These are phyloP conservation scores for Dolichopus griseipennis DNA, from an alignment of 2,888 invertebrate species.

Conservation along the genomic window DNA sequence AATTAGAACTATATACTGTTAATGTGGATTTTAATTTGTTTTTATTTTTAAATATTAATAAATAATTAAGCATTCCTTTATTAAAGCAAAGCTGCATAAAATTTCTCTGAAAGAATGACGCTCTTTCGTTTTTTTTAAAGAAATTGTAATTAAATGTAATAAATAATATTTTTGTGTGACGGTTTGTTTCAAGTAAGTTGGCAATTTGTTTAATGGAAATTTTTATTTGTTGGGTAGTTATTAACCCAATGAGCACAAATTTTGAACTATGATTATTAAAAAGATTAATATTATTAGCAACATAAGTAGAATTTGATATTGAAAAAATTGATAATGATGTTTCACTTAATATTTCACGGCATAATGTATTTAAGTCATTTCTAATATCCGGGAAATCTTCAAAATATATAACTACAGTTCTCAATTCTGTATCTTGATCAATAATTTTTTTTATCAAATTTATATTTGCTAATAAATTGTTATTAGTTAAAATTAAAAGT, in stretches of 20 bases:
- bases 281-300: background rate
- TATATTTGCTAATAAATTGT: background rate
- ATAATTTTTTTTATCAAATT: background rate
- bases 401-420: background rate
- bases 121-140: background rate
- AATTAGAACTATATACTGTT: background rate
- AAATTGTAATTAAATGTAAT: background rate
- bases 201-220: background rate
- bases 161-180: background rate
- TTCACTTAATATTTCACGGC: background rate
- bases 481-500: no score
- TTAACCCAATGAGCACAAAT: background rate
- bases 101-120: background rate
- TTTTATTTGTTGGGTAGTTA: background rate
- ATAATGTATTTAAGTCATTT: background rate
- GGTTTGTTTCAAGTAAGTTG: background rate
- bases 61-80: background rate
- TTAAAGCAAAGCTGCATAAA: background rate
- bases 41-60: background rate
- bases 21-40: background rate
- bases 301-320: background rate
- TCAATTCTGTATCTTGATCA: background rate
- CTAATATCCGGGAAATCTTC: background rate
- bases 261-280: background rate
- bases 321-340: background rate